These are phyloP conservation scores for Hylaeus volcanicus DNA, from an alignment of 1,140 invertebrate genomes.

Conservation along the genomic window DNA sequence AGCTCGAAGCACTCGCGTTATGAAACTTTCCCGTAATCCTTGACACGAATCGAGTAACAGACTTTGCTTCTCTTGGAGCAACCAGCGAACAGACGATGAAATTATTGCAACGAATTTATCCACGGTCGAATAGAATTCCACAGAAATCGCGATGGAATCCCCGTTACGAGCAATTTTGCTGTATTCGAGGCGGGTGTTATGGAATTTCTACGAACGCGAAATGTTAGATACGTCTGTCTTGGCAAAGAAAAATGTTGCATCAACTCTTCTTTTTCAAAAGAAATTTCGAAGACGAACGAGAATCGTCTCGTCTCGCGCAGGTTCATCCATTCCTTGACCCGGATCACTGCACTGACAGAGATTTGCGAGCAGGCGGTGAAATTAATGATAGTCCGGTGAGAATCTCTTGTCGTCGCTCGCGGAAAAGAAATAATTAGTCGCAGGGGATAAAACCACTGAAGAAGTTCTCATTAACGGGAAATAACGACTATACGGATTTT, in stretches of 20 bases:
- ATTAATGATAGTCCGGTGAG: constrained; percentile 32
- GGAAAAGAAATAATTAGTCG: constrained; percentile 53
- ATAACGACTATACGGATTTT: constrained; percentile 12
- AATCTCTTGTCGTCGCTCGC: not conserved
- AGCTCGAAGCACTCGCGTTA: too few relatives aligned
- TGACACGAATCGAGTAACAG: too few relatives aligned
- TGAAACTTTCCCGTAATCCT: too few relatives aligned
- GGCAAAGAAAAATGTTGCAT: not conserved
- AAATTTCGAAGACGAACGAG: not conserved
- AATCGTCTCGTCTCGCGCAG: not conserved
- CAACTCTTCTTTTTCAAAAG: not conserved
- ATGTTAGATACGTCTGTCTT: not conserved
- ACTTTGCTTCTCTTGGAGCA: too few relatives aligned
- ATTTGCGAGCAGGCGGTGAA: constrained; percentile 1
- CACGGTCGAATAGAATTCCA: not conserved
- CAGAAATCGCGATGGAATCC: not conserved
- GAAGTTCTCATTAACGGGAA: constrained; percentile 48
- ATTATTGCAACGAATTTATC: not conserved
- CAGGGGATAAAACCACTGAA: constrained; percentile 24
- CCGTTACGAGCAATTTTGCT: not conserved
- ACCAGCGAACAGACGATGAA: too few relatives aligned
- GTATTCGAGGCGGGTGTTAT: not conserved
- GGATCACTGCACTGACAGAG: not conserved
- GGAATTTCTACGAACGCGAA: not conserved
- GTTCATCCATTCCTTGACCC: constrained; percentile 9